phyloP scores from a whole-genome alignment of 2,888 invertebrate genomes.

The Ligdia adustata region DNA sequence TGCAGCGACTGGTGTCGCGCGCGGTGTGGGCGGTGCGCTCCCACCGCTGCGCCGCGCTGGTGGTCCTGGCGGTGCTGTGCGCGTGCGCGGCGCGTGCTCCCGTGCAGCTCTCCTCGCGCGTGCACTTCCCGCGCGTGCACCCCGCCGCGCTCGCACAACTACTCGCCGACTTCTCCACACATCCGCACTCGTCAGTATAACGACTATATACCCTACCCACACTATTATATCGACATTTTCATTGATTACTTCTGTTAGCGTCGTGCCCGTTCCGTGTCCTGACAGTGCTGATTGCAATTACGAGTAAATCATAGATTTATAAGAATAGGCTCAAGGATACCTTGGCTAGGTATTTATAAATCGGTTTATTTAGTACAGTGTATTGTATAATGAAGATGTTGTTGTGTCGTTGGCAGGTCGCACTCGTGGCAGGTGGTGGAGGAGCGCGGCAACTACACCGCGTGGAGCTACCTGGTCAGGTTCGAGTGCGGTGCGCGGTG shows the following conservation, averaged over 20 bases:
- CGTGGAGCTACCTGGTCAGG: conserved; percentile 54
- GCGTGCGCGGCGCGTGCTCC: conserved; percentile 26
- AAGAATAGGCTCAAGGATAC: too few species aligned
- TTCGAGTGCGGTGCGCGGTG: conserved; percentile 57
- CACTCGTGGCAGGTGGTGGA: conserved; percentile 53
- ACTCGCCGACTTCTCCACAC: conserved; percentile 60
- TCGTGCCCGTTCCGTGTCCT: neutral
- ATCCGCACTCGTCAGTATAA: conserved; percentile 39
- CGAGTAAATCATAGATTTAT: too few species aligned
- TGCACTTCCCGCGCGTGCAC: conserved; percentile 34
- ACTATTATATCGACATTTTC: too few species aligned
- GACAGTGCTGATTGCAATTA: neutral
- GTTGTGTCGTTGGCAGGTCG: conserved; percentile 29
- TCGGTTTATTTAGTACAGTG: too few species aligned
- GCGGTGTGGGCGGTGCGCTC: conserved; percentile 13
- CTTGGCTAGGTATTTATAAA: too few species aligned
- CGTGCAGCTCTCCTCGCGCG: conserved; percentile 19
- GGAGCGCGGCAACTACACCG: conserved; percentile 57
- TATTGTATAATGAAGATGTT: too few species aligned
- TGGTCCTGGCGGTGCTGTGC: conserved; percentile 17
- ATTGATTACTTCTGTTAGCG: too few species aligned
- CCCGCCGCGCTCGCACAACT: conserved; percentile 47
- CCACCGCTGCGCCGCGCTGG: conserved; percentile 6
- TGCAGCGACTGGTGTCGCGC: conserved; percentile 1
- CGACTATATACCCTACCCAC: too few species aligned